These are phyloP conservation scores for Philotrypesis tridentata DNA, from an alignment of 1,140 invertebrate species.

Conservation along the genomic window DNA sequence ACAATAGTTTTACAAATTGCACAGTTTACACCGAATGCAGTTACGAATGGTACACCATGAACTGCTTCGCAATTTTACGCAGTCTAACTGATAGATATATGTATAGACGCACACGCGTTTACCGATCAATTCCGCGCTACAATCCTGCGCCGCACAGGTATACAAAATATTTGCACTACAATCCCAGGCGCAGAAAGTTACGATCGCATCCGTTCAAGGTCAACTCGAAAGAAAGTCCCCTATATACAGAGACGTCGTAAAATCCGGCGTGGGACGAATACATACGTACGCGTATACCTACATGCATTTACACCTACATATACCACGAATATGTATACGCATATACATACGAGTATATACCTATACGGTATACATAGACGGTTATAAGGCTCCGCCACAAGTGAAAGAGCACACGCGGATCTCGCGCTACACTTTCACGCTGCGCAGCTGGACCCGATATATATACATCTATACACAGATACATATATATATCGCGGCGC, in stretches of 20 bases:
- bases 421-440: background rate
- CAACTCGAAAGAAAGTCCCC: conserved; percentile 29
- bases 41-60: no score
- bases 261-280: background rate
- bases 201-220: conserved; percentile 19
- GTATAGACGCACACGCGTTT: background rate
- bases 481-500: background rate
- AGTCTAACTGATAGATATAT: background rate
- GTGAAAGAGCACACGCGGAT: background rate
- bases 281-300: no score
- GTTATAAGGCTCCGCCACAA: background rate
- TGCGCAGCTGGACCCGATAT: background rate
- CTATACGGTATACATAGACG: background rate
- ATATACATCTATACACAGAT: no score
- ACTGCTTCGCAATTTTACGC: background rate
- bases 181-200: conserved; percentile 14
- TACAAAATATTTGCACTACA: conserved; percentile 4
- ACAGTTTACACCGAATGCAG: no score
- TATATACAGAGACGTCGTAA: background rate
- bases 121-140: background rate
- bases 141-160: background rate
- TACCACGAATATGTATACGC: no score
- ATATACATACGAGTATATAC: background rate
- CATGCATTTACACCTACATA: background rate
- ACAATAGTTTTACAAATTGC: no score